phyloP scores from a whole-genome alignment of 2,888 invertebrate genomes.

The Meteorus cinctellus region DNA sequence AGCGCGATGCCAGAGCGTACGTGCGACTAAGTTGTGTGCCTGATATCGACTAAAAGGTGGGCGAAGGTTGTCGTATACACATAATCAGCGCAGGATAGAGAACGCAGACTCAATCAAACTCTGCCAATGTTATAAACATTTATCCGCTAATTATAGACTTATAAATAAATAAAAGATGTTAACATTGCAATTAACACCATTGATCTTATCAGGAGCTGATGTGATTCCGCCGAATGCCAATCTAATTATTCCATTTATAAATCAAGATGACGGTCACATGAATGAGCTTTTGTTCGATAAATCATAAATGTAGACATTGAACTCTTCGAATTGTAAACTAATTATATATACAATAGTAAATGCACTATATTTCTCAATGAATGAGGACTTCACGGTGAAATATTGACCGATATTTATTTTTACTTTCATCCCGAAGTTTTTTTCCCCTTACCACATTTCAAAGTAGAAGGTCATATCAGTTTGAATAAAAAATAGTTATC shows the following conservation, averaged over 20 bases:
- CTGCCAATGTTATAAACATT: constrained; percentile 1
- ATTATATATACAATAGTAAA: not conserved
- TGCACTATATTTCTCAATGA: not conserved
- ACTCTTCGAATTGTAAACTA: not conserved
- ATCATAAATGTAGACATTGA: not conserved
- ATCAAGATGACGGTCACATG: not conserved
- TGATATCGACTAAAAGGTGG: constrained; percentile 67
- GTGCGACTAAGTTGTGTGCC: constrained; percentile 50
- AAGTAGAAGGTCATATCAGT: not conserved
- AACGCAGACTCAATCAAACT: constrained; percentile 20
- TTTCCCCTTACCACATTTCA: not conserved
- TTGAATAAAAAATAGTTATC: not conserved
- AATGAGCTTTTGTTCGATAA: not conserved
- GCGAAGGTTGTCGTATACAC: constrained; percentile 40
- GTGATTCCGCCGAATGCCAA: not conserved
- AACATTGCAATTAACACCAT: not conserved
- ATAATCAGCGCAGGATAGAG: constrained; percentile 38
- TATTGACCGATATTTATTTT: not conserved
- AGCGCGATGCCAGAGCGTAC: constrained; percentile 44
- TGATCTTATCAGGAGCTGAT: constrained; percentile 3
- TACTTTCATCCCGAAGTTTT: not conserved
- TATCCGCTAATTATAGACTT: not conserved
- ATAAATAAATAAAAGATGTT: not conserved
- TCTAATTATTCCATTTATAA: not conserved
- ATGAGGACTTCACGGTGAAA: not conserved